A percentile compares a stretch with the other conserved stretches of the same genome.
phyloP scores from a whole-genome alignment of 2,888 invertebrate genomes.

The Prenolepis imparis region DNA sequence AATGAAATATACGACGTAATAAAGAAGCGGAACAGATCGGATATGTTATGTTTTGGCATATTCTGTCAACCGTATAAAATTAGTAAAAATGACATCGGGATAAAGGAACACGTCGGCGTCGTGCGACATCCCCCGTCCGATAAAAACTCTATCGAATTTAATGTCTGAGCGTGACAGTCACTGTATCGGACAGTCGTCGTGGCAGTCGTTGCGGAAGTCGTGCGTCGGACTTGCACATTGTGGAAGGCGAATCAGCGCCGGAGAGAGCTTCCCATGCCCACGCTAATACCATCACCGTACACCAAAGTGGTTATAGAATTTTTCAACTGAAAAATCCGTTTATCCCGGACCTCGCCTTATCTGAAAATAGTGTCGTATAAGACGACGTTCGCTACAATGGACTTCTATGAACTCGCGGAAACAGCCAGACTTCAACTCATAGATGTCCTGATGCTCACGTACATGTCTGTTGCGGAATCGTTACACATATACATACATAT shows the following conservation, averaged over 20 bases:
- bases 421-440: neutral
- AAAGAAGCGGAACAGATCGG: neutral
- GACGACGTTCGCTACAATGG: slow-evolving; percentile 41
- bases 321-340: slow-evolving; percentile 55
- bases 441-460: too few relatives aligned
- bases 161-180: slow-evolving; percentile 59
- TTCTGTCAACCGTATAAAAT: slow-evolving; percentile 37
- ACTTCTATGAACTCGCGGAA: slow-evolving; percentile 5
- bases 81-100: slow-evolving; percentile 40
- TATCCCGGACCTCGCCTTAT: slow-evolving; percentile 41
- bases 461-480: neutral
- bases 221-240: slow-evolving; percentile 51
- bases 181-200: slow-evolving; percentile 56
- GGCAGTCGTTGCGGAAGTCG: slow-evolving; percentile 56
- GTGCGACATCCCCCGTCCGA: slow-evolving; percentile 28
- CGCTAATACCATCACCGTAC: slow-evolving; percentile 51
- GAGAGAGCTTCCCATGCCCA: slow-evolving; percentile 52
- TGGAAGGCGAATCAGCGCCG: slow-evolving; percentile 49
- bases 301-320: slow-evolving; percentile 59
- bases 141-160: slow-evolving; percentile 54
- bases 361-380: slow-evolving; percentile 44
- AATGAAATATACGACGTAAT: neutral
- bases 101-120: slow-evolving; percentile 8
- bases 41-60: neutral
- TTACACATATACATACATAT: neutral